Evolutionary conservation across 2,888 invertebrate genomes (phyloP).

Genomic region (Drosophila anomalata): DNA sequence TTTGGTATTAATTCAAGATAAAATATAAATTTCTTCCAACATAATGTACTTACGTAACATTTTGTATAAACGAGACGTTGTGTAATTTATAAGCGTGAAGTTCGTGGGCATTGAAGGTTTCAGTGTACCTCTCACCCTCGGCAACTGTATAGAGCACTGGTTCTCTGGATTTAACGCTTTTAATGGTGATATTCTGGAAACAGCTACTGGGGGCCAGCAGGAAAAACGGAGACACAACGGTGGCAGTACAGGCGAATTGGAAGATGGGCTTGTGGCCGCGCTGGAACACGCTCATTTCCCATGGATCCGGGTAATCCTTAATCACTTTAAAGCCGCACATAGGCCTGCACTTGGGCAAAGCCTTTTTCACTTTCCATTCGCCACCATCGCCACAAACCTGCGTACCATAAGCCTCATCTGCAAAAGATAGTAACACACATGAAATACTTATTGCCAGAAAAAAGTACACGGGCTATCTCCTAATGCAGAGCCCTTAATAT

Average conservation of each 20-base stretch:
- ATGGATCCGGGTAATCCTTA: background rate
- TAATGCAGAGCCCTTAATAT: too few species aligned
- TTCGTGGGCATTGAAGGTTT: constrained; percentile 13
- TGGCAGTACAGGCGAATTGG: constrained; percentile 20
- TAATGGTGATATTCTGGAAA: constrained; percentile 1
- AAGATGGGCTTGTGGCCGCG: background rate
- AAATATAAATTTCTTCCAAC: too few species aligned
- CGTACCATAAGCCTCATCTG: background rate
- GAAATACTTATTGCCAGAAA: too few species aligned
- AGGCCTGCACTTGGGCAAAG: constrained; percentile 63
- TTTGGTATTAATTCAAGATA: too few species aligned
- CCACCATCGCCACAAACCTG: constrained; percentile 60
- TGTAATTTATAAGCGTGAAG: constrained; percentile 38
- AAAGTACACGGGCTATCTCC: too few species aligned
- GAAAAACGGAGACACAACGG: constrained; percentile 33
- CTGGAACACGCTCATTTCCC: constrained; percentile 43
- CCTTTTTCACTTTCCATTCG: constrained; percentile 57
- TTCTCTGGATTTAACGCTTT: background rate
- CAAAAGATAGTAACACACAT: background rate
- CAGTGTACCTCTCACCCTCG: constrained; percentile 20
- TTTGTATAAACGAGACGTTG: constrained; percentile 47
- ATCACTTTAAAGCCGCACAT: constrained; percentile 58
- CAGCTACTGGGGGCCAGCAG: constrained; percentile 27
- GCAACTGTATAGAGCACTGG: constrained; percentile 26
- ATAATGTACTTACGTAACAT: constrained; percentile 45